phyloP scores from a whole-genome alignment of 2,113 vertebrate genomes.

The Sorex araneus region DNA sequence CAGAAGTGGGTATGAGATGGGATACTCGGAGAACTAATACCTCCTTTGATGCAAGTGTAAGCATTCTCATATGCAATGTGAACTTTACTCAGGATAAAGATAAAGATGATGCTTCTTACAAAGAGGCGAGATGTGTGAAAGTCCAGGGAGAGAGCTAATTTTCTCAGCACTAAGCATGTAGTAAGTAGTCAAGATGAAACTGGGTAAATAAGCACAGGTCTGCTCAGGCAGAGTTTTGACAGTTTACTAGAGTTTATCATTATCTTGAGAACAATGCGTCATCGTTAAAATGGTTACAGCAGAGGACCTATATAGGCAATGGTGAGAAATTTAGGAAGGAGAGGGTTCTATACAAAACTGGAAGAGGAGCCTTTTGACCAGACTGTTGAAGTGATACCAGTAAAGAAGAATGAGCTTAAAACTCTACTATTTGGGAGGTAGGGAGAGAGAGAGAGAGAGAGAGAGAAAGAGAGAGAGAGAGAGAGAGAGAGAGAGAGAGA shows the following conservation, averaged over 20 bases:
- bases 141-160: slow-evolving; percentile 32
- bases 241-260: neutral
- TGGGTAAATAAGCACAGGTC: too few species aligned
- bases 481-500: too few species aligned
- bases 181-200: neutral
- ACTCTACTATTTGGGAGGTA: too few species aligned
- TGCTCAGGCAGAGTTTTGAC: neutral
- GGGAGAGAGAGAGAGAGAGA: too few species aligned
- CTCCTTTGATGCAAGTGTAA: neutral
- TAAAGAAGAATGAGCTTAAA: too few species aligned
- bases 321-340: neutral
- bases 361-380: too few species aligned
- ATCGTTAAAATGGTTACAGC: neutral
- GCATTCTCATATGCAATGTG: neutral
- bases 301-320: neutral
- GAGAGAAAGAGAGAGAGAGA: too few species aligned
- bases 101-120: neutral
- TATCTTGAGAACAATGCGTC: neutral
- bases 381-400: too few species aligned
- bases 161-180: slow-evolving; percentile 33
- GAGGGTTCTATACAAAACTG: too few species aligned
- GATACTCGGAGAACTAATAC: neutral
- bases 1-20: neutral
- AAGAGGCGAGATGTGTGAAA: slow-evolving; percentile 25
- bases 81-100: neutral